A percentile compares a stretch with the other conserved stretches of the same genome.
These are phyloP conservation scores for Brachypalpus laphriformis DNA, from an alignment of 2,888 invertebrate species.

Conservation along the genomic window DNA sequence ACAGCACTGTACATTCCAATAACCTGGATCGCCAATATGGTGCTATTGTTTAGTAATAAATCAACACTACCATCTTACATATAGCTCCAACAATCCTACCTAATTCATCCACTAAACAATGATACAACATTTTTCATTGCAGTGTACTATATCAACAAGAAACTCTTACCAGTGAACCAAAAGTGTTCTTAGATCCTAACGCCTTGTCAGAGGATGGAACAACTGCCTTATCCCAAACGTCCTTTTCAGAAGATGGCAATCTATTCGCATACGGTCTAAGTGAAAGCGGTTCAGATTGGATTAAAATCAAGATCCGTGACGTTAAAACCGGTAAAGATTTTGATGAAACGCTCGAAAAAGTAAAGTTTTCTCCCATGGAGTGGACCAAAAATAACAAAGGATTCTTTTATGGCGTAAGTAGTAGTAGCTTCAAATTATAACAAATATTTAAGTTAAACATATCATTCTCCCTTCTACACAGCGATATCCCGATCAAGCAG, in stretches of 20 bases:
- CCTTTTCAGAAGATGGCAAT: slow-evolving; percentile 95
- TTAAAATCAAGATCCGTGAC: slow-evolving; percentile 92
- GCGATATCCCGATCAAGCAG: slow-evolving; percentile 92
- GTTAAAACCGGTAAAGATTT: slow-evolving; percentile 91
- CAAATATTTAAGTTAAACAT: background rate
- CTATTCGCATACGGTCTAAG: slow-evolving; percentile 96
- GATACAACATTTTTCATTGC: slow-evolving; percentile 74
- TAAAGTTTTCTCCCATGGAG: slow-evolving; percentile 94
- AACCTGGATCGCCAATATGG: no score
- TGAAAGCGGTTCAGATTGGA: slow-evolving; percentile 98
- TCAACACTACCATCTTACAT: no score
- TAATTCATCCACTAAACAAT: no score
- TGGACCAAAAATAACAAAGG: slow-evolving; percentile 98
- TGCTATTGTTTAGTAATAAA: no score
- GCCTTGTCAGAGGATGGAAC: slow-evolving; percentile 95
- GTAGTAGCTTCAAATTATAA: slow-evolving; percentile 71
- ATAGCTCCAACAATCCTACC: background rate
- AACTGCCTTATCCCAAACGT: slow-evolving; percentile 88
- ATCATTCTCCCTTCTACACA: slow-evolving; percentile 79
- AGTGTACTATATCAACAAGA: slow-evolving; percentile 96
- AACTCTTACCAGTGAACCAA: slow-evolving; percentile 88
- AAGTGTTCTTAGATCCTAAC: slow-evolving; percentile 98
- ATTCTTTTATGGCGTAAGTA: slow-evolving; percentile 93
- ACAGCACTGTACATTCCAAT: no score
- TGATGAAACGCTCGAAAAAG: slow-evolving; percentile 93